These are phyloP conservation scores for Hermaeophaga mercurialis DNA, from an alignment of 2,888 invertebrate genomes.

Conservation along the genomic window DNA sequence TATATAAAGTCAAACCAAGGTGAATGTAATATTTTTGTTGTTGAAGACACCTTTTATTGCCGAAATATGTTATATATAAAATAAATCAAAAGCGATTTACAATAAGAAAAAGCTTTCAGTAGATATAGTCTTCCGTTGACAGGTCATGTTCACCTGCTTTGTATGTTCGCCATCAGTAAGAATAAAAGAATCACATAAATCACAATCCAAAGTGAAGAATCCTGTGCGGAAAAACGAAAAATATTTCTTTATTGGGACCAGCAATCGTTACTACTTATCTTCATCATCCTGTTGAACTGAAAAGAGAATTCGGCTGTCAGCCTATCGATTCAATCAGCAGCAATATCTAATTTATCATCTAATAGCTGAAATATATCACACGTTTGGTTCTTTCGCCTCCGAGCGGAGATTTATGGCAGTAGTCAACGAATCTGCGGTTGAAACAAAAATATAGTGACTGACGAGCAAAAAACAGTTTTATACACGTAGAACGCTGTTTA, in stretches of 20 bases:
- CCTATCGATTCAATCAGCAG: slow-evolving; percentile 30
- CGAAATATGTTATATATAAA: no score
- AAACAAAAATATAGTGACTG: slow-evolving; percentile 24
- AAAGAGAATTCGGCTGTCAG: slow-evolving; percentile 24
- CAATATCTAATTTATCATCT: slow-evolving; percentile 33
- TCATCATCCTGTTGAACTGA: slow-evolving; percentile 23
- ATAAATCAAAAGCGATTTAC: no score
- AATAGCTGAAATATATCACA: slow-evolving; percentile 33
- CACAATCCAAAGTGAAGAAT: slow-evolving; percentile 10
- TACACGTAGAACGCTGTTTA: slow-evolving; percentile 20
- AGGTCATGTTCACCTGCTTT: not conserved
- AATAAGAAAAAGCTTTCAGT: no score
- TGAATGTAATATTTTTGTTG: no score
- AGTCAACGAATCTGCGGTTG: slow-evolving; percentile 26
- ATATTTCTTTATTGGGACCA: slow-evolving; percentile 16
- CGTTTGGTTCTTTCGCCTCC: slow-evolving; percentile 21
- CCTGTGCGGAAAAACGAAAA: slow-evolving; percentile 6
- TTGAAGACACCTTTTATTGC: no score
- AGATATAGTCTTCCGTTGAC: not conserved
- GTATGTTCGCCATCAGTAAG: not conserved
- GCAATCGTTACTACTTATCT: slow-evolving; percentile 26
- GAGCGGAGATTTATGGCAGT: slow-evolving; percentile 27
- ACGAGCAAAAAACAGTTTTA: slow-evolving; percentile 22
- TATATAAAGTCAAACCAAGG: no score
- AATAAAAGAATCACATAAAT: slow-evolving; percentile 22